A percentile compares a stretch with the other conserved stretches of the same genome.
Evolutionary conservation across 1,140 invertebrate species (phyloP).

Genomic region (Danaus plexippus): DNA sequence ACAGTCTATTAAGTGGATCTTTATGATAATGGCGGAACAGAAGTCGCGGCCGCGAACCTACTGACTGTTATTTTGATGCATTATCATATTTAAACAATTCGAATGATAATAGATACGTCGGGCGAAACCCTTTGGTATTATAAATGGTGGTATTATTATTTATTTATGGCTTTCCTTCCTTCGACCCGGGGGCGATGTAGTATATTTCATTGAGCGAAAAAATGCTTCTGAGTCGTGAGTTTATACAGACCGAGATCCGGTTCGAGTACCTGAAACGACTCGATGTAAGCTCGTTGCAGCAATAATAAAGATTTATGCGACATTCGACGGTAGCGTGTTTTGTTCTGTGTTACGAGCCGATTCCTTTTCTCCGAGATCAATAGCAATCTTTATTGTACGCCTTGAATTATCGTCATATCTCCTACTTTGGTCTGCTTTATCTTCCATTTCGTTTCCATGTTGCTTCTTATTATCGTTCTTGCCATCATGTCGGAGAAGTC

Average conservation of each 20-base stretch:
- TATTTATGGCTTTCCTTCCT: constrained; percentile 70
- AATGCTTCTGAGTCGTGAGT: constrained; percentile 65
- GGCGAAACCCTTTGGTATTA: constrained; percentile 69
- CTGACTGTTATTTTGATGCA: constrained; percentile 67
- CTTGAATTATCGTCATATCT: constrained; percentile 57
- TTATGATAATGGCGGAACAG: constrained; percentile 67
- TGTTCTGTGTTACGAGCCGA: constrained; percentile 65
- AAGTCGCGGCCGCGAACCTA: constrained; percentile 60
- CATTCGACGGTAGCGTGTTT: constrained; percentile 68
- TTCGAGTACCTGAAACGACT: constrained; percentile 62
- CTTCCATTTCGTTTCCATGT: constrained; percentile 7
- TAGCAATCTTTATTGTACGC: constrained; percentile 62
- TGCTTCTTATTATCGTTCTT: constrained; percentile 43
- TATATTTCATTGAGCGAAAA: constrained; percentile 70
- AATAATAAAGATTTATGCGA: constrained; percentile 71
- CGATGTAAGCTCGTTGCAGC: constrained; percentile 65
- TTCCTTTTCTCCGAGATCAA: constrained; percentile 67
- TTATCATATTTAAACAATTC: constrained; percentile 72
- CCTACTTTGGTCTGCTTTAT: constrained; percentile 37
- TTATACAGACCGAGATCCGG: constrained; percentile 56
- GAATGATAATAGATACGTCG: constrained; percentile 70
- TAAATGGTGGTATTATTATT: constrained; percentile 71
- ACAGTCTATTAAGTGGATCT: constrained; percentile 69
- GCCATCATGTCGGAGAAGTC: constrained; percentile 35
- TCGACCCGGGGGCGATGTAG: constrained; percentile 52